Conservation (phyloP, 2,797 vertebrate genomes). For the Characodon lateralis region DNA sequence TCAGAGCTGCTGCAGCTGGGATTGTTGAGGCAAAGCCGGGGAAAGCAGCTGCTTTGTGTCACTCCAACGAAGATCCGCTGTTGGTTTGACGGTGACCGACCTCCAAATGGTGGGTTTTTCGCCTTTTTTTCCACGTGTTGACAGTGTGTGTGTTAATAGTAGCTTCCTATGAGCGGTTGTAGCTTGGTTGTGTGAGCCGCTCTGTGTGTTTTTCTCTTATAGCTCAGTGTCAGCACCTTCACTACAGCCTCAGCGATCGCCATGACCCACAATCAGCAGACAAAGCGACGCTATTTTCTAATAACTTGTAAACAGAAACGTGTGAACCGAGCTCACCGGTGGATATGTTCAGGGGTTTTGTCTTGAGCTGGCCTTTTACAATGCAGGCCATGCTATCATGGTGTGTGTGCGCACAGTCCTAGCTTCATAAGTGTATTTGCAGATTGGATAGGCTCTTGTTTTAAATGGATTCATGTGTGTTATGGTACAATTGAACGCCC, state of each 20-base stretch:
- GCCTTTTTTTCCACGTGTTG: constrained; percentile 58
- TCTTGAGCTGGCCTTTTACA: constrained; percentile 69
- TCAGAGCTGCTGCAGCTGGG: constrained; percentile 78
- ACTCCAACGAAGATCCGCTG: constrained; percentile 64
- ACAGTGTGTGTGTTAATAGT: constrained; percentile 52
- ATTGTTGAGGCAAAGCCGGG: constrained; percentile 81
- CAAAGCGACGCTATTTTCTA: constrained; percentile 47
- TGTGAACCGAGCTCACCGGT: constrained; percentile 20
- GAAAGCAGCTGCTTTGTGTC: constrained; percentile 76
- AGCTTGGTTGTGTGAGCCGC: constrained; percentile 71
- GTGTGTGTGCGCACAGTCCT: constrained; percentile 21
- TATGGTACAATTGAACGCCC: not conserved
- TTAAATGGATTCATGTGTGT: not conserved
- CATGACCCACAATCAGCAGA: constrained; percentile 46
- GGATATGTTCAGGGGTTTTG: constrained; percentile 55
- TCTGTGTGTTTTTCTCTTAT: constrained; percentile 57
- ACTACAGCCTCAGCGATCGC: constrained; percentile 51
- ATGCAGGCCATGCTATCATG: constrained; percentile 72
- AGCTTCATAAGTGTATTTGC: not conserved
- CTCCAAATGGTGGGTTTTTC: constrained; percentile 83
- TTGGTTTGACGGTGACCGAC: constrained; percentile 79
- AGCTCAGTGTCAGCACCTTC: constrained; percentile 74
- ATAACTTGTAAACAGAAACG: constrained; percentile 53
- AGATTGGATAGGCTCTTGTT: not conserved
- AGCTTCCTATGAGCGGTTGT: constrained; percentile 72